phyloP scores from a whole-genome alignment of 2,888 invertebrate species.

The Melanostoma scalare region DNA sequence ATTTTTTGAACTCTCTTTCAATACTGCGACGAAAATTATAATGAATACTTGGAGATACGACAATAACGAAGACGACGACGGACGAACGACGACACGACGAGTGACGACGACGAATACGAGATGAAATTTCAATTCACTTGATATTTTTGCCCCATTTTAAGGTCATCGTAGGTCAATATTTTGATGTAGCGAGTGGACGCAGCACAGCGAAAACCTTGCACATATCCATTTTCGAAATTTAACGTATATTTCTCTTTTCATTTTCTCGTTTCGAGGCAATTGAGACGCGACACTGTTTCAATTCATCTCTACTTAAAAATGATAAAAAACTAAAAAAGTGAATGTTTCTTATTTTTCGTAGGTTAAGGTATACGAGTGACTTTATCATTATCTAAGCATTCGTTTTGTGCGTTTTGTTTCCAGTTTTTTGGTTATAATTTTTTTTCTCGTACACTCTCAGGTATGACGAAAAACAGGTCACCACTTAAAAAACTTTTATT shows the following conservation, averaged over 20 bases:
- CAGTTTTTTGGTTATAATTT: conserved; percentile 34
- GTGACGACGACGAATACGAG: not conserved
- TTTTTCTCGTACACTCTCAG: conserved; percentile 54
- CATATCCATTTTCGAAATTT: conserved; percentile 1
- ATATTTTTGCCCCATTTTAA: conserved; percentile 32
- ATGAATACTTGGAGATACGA: conserved; percentile 32
- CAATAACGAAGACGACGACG: conserved; percentile 39
- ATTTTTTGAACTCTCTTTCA: conserved; percentile 69
- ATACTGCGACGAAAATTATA: conserved; percentile 51
- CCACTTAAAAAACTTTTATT: conserved; percentile 65
- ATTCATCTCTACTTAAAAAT: too few species aligned
- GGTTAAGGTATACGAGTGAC: conserved; percentile 29
- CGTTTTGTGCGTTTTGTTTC: conserved; percentile 36
- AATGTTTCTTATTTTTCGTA: too few species aligned
- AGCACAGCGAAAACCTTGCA: not conserved
- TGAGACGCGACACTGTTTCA: too few species aligned
- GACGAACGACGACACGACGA: conserved; percentile 34
- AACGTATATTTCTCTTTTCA: too few species aligned
- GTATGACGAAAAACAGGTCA: conserved; percentile 72
- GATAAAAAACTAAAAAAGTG: too few species aligned
- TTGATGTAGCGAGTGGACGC: not conserved
- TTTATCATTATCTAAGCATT: conserved; percentile 69
- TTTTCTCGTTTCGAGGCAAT: too few species aligned
- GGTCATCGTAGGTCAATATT: conserved; percentile 61
- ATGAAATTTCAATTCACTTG: conserved; percentile 13